These are phyloP conservation scores for Chaenogobius annularis DNA, from an alignment of 2,113 vertebrate species.

Conservation along the genomic window DNA sequence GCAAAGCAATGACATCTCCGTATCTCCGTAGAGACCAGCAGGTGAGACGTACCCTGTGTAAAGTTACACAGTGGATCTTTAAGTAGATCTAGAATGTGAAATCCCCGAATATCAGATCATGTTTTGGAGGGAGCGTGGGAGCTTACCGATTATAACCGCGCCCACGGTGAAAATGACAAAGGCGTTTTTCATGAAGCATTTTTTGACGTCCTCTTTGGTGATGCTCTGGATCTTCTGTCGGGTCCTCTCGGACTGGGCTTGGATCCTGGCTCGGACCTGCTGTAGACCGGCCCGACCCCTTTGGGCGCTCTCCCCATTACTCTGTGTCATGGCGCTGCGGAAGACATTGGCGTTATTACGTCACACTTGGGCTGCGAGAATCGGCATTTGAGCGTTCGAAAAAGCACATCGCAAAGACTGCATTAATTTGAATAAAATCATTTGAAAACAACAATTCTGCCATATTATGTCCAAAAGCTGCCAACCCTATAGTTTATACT, in stretches of 20 bases:
- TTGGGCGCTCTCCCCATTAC: constrained; percentile 83
- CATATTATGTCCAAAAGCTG: too few relatives aligned
- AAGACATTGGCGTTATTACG: not conserved
- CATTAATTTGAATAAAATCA: too few relatives aligned
- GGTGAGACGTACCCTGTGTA: too few relatives aligned
- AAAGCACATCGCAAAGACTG: too few relatives aligned
- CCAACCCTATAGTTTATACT: too few relatives aligned
- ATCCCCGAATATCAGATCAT: not conserved
- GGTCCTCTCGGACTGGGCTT: constrained; percentile 81
- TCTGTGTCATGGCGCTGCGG: constrained; percentile 81
- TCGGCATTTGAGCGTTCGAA: too few relatives aligned
- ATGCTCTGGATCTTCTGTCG: constrained; percentile 88
- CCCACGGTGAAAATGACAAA: constrained; percentile 92
- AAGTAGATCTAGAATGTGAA: not conserved
- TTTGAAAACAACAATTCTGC: too few relatives aligned
- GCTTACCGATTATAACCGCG: constrained; percentile 93
- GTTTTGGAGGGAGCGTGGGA: not conserved
- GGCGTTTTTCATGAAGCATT: constrained; percentile 87
- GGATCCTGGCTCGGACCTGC: constrained; percentile 84
- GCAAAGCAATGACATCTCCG: too few relatives aligned
- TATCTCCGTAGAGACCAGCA: too few relatives aligned
- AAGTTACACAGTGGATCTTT: not conserved
- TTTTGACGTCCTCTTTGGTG: constrained; percentile 83
- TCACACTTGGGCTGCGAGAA: too few relatives aligned
- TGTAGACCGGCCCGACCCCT: constrained; percentile 78